A percentile compares a stretch with the other conserved stretches of the same genome.
These are phyloP conservation scores for Patella depressa DNA, from an alignment of 2,888 invertebrate genomes.

Conservation along the genomic window DNA sequence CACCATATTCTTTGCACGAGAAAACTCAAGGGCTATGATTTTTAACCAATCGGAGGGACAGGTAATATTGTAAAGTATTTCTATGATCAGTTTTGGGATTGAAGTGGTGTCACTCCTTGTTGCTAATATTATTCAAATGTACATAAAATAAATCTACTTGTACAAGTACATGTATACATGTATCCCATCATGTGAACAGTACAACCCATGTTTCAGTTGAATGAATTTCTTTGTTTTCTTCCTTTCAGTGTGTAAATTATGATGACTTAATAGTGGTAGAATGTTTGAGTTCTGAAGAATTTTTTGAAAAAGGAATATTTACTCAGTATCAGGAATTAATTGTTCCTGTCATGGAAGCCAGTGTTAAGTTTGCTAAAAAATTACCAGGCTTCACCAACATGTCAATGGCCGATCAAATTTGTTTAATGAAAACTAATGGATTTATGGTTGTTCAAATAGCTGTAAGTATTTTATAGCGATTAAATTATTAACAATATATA, in stretches of 20 bases:
- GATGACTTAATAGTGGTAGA: slow-evolving; percentile 33
- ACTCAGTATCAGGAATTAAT: slow-evolving; percentile 59
- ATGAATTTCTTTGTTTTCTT: no score
- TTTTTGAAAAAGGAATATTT: slow-evolving; percentile 49
- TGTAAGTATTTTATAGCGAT: slow-evolving; percentile 41
- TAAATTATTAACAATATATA: background rate
- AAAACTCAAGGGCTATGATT: background rate
- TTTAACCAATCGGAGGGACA: no score
- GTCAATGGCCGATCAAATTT: slow-evolving; percentile 62
- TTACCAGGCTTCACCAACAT: slow-evolving; percentile 63
- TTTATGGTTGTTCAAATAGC: slow-evolving; percentile 64
- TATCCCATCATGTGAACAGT: no score
- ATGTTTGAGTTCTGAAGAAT: slow-evolving; percentile 40
- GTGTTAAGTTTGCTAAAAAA: slow-evolving; percentile 67
- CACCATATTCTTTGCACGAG: slow-evolving; percentile 36
- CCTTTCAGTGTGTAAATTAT: slow-evolving; percentile 24
- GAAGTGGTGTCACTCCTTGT: no score
- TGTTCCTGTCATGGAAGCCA: slow-evolving; percentile 60
- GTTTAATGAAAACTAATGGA: slow-evolving; percentile 65
- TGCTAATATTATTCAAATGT: no score
- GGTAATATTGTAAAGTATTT: no score
- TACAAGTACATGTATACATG: no score
- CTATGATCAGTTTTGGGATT: no score
- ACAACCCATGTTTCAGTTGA: no score
- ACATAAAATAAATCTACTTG: no score